A percentile compares a stretch with the other conserved stretches of the same genome.
These are phyloP conservation scores for Macaria liturata DNA, from an alignment of 2,888 invertebrate species.

Conservation along the genomic window DNA sequence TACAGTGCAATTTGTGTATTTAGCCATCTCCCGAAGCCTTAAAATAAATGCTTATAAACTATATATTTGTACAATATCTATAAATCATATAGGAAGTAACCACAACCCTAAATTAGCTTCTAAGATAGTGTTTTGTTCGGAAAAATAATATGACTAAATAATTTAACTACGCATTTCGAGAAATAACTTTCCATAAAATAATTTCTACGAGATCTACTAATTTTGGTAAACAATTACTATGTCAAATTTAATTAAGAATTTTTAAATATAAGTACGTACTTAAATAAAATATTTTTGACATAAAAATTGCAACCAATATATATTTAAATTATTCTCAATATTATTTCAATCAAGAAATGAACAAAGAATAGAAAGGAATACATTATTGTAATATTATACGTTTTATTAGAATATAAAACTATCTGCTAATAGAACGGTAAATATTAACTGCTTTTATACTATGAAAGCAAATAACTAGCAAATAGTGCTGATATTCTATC, in stretches of 20 bases:
- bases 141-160: not conserved
- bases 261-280: too few species aligned
- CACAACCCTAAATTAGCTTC: conserved; percentile 32
- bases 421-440: too few species aligned
- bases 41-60: conserved; percentile 19
- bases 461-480: too few species aligned
- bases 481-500: too few species aligned
- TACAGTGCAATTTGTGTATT: conserved; percentile 39
- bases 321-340: conserved; percentile 1
- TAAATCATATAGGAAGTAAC: conserved; percentile 23
- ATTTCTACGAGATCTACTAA: conserved; percentile 47
- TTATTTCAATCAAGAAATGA: conserved; percentile 18
- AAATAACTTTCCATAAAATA: conserved; percentile 32
- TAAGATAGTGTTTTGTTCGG: not conserved
- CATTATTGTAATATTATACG: not conserved
- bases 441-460: too few species aligned
- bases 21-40: conserved; percentile 32
- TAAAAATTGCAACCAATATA: conserved; percentile 7
- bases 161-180: conserved; percentile 30
- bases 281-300: conserved; percentile 2
- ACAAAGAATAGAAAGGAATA: conserved; percentile 16
- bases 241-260: conserved; percentile 2
- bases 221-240: conserved; percentile 21
- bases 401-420: too few species aligned
- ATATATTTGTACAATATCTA: conserved; percentile 22